A percentile compares a stretch with the other conserved stretches of the same genome.
Evolutionary conservation across 2,797 vertebrate species (phyloP).

Genomic region (Ceyx erithaca): DNA sequence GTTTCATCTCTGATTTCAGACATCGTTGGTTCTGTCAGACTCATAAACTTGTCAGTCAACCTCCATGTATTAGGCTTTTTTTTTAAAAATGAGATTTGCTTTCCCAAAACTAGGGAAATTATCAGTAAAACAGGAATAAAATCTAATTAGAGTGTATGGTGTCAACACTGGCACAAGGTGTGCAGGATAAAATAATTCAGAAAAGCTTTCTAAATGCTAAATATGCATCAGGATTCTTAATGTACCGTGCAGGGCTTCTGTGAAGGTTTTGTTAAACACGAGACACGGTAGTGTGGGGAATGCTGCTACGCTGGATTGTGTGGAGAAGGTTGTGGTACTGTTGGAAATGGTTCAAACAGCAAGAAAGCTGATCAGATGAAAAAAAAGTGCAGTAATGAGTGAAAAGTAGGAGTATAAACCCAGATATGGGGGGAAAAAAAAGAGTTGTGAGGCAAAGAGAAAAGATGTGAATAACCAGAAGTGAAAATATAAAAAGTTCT

Average conservation of each 20-base stretch:
- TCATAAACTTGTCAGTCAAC: neutral
- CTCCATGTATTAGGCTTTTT: neutral
- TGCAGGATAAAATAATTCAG: neutral
- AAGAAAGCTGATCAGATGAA: neutral
- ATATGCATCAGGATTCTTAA: neutral
- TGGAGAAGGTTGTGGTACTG: neutral
- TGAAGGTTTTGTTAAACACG: neutral
- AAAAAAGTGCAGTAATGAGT: neutral
- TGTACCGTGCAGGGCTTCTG: neutral
- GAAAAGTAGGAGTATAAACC: neutral
- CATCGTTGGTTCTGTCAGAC: neutral
- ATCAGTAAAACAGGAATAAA: neutral
- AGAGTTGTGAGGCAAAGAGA: neutral
- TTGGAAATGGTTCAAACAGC: neutral
- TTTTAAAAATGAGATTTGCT: neutral
- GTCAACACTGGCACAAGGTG: neutral
- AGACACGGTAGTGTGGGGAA: rapidly evolving
- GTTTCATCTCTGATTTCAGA: neutral
- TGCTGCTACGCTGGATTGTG: neutral
- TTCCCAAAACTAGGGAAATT: neutral
- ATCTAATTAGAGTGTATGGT: neutral
- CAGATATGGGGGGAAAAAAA: neutral
- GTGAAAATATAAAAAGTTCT: neutral
- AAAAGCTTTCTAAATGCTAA: neutral
- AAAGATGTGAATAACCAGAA: neutral